phyloP scores from a whole-genome alignment of 2,797 vertebrate genomes.

The Acestrorhynchus altus region DNA sequence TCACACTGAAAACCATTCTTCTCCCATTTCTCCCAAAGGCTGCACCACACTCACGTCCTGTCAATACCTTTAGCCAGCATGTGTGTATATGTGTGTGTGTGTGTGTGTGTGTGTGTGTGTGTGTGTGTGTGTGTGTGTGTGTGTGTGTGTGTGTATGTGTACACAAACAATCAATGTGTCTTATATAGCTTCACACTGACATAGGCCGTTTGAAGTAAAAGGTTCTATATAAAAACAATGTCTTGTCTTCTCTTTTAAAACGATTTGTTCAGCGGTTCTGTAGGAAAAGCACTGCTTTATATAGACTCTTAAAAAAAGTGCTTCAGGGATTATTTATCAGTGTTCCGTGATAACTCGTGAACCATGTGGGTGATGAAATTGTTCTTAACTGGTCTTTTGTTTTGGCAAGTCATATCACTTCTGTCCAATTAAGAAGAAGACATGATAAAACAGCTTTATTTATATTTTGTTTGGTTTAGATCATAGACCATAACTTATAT shows the following conservation, averaged over 20 bases:
- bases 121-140: not conserved
- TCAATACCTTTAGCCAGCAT: slow-evolving; percentile 32
- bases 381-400: no score
- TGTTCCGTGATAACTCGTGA: no score
- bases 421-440: no score
- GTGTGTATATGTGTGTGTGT: slow-evolving; percentile 12
- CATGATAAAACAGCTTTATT: no score
- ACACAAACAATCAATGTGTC: not conserved
- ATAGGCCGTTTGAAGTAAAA: no score
- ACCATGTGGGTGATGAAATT: no score
- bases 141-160: not conserved
- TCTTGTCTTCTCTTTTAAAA: no score
- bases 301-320: not conserved
- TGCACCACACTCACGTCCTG: slow-evolving; percentile 37
- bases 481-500: no score
- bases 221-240: not conserved
- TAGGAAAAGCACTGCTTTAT: no score
- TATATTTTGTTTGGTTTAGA: no score
- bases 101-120: not conserved
- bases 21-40: slow-evolving; percentile 18
- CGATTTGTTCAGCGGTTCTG: not conserved
- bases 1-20: slow-evolving; percentile 38
- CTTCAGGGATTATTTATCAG: not conserved
- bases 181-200: not conserved
- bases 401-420: no score